Conservation (phyloP, 1,140 invertebrate genomes). For the Leptinotarsa lineolata region DNA sequence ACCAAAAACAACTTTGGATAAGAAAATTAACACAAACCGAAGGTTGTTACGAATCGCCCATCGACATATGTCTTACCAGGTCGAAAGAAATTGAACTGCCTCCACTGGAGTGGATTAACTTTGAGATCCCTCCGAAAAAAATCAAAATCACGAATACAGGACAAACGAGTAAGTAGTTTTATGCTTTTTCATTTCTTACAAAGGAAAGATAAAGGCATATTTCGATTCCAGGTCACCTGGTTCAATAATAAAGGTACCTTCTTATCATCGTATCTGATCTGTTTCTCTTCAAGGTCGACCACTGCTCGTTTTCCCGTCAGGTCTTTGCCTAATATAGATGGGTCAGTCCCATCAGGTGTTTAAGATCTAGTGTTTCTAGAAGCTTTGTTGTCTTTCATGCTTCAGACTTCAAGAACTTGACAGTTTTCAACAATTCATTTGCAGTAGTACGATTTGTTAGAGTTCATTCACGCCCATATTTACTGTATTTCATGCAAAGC, state of each 20-base stretch:
- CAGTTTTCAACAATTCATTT: no score
- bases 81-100: constrained; percentile 57
- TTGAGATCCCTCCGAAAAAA: constrained; percentile 62
- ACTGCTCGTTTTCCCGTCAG: not conserved
- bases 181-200: no score
- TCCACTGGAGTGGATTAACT: constrained; percentile 61
- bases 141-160: constrained; percentile 66
- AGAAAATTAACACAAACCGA: constrained; percentile 24
- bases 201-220: not conserved
- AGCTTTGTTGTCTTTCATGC: no score
- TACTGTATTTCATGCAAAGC: no score
- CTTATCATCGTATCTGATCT: not conserved
- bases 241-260: not conserved
- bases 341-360: not conserved
- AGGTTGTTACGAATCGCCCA: constrained; percentile 57
- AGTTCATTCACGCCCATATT: no score
- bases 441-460: no score
- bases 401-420: no score
- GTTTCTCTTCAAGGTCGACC: not conserved
- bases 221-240: not conserved
- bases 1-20: constrained; percentile 17
- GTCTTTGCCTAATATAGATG: not conserved
- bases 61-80: constrained; percentile 61
- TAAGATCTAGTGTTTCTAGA: no score
- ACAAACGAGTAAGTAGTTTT: constrained; percentile 57